Evolutionary conservation across 2,113 vertebrate species (phyloP), one percentile per base, ranked within the genome.

Genomic region (Balaeniceps rex): DNA sequence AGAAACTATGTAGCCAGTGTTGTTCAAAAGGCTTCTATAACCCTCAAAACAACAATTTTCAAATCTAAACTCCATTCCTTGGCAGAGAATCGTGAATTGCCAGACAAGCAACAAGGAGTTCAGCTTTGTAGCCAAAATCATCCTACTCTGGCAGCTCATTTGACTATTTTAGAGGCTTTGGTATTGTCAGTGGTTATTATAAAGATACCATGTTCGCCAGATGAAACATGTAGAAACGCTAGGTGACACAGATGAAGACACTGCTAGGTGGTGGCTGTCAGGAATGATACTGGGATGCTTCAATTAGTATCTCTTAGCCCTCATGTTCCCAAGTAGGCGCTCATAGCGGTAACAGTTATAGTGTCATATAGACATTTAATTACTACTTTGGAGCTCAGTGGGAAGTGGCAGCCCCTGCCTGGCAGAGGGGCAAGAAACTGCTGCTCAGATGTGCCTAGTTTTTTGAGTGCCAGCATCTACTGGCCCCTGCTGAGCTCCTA

Each of bases 401-500:
- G 85, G 87, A 97, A 72, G 26, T 84, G 49, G 52, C 3, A 4
- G 75, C 36, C 23, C 28, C 70, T 96, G 66, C 58, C 63, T 95
- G 82, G 57, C 54, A 88, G 44, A 94, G 16, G 87, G 31, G 70
- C 87, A 76, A 74, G 49, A 85, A 95, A 72, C 77, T 87, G 69
- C 83, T 91, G 69, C 78, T 96, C 25, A 57, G 16, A 79, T 76
- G 24, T 63, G 89, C 49, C 52, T 76, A 1, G 4, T 34, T 84
- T 93, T 81, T 75, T 71, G 66, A 76, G 12, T 82, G 75, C 82
- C 94, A 96, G 90, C 17, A 49, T 94, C 70, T 83, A 15, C 87
- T 76, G 81, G 65, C 63, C 68, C 90, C 70, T 74, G 66, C 87
- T 88, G 93, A 93, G 92, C 82, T 93, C 82, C 54, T 90, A 40